Percentiles rank a stretch among this genome's conserved stretches.
phyloP scores from a whole-genome alignment of 92 coral and sea anemone genomes.

The Actinernus sp. region DNA sequence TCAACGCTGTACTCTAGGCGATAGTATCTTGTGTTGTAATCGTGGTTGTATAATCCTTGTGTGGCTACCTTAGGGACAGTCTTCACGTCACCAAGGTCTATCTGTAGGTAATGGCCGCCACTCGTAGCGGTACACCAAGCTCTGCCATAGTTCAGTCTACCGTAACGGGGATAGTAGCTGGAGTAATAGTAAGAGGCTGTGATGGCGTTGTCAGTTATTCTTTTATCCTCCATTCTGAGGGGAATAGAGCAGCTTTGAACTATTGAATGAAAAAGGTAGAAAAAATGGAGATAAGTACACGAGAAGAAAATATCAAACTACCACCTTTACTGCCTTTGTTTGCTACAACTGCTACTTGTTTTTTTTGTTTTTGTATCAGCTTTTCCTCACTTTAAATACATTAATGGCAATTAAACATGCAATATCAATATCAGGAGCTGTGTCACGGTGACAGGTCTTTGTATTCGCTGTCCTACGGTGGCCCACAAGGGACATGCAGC shows the following conservation, averaged over 20 bases:
- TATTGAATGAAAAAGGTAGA: background rate
- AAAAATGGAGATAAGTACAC: too few relatives aligned
- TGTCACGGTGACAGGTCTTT: too few relatives aligned
- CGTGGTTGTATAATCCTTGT: background rate
- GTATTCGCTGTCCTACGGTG: too few relatives aligned
- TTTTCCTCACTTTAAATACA: too few relatives aligned
- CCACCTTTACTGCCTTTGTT: too few relatives aligned
- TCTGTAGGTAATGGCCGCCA: slow-evolving; percentile 1
- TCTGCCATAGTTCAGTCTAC: background rate
- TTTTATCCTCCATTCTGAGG: slow-evolving; percentile 44
- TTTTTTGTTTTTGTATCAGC: too few relatives aligned
- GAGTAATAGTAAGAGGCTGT: slow-evolving; percentile 22
- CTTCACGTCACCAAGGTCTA: slow-evolving; percentile 2
- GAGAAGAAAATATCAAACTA: too few relatives aligned
- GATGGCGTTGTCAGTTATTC: slow-evolving; percentile 45
- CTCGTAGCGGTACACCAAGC: slow-evolving; percentile 7
- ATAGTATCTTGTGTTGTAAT: background rate
- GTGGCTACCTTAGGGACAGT: slow-evolving; percentile 9
- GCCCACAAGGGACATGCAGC: too few relatives aligned
- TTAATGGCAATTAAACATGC: too few relatives aligned
- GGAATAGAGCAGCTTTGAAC: slow-evolving; percentile 46
- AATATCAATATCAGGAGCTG: too few relatives aligned
- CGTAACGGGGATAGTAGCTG: background rate
- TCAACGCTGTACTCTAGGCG: background rate
- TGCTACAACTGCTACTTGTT: too few relatives aligned